Evolutionary conservation across 2,113 vertebrate species (phyloP).

Genomic region (Cygnus buccinator): DNA sequence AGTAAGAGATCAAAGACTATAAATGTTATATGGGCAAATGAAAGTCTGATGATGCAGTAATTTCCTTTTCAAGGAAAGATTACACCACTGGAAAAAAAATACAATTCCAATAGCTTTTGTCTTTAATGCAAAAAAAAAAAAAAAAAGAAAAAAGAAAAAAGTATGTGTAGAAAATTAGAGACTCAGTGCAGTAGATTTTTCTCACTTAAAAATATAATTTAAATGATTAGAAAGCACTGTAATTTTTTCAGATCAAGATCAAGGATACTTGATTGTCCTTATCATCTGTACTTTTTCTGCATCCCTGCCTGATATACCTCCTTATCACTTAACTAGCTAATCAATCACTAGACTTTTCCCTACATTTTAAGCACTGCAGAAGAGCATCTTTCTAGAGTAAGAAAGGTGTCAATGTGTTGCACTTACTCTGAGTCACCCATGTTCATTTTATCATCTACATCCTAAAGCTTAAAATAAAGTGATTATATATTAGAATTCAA

Average conservation of each 20-base stretch:
- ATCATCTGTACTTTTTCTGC: slow-evolving; percentile 73
- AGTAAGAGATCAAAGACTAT: slow-evolving; percentile 64
- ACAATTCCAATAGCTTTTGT: not conserved
- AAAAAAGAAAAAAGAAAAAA: not conserved
- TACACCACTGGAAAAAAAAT: not conserved
- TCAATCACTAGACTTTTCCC: slow-evolving; percentile 67
- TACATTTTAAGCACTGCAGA: slow-evolving; percentile 25
- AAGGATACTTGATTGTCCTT: slow-evolving; percentile 75
- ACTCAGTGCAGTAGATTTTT: slow-evolving; percentile 58
- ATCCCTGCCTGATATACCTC: slow-evolving; percentile 69
- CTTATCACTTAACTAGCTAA: slow-evolving; percentile 80
- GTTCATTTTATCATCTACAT: slow-evolving; percentile 17
- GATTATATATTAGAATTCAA: not conserved
- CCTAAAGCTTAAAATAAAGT: slow-evolving; percentile 13
- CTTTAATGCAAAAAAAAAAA: not conserved
- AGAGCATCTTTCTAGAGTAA: not conserved
- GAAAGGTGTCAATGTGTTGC: slow-evolving; percentile 9
- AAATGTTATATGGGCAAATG: slow-evolving; percentile 56
- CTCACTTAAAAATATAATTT: slow-evolving; percentile 73
- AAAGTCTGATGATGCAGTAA: slow-evolving; percentile 45
- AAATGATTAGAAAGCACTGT: slow-evolving; percentile 70
- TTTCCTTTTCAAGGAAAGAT: slow-evolving; percentile 53
- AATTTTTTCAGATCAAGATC: slow-evolving; percentile 73
- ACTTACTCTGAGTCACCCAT: slow-evolving; percentile 7
- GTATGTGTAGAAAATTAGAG: slow-evolving; percentile 37